Evolutionary conservation across 2,888 invertebrate species (phyloP).

Genomic region (Coleophora flavipennella): DNA sequence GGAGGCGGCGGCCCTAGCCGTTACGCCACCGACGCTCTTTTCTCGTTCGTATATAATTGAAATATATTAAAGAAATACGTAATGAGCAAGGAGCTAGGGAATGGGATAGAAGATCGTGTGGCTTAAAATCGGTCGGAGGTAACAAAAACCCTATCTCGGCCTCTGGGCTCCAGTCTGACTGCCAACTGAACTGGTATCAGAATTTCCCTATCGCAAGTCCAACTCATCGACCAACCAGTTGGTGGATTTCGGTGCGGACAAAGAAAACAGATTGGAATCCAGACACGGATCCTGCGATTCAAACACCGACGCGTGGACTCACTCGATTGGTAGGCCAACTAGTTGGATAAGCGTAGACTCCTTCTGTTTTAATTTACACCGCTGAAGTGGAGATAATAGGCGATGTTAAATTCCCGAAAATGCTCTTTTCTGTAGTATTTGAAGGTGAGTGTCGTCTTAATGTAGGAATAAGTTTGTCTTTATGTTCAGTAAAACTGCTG

Average conservation of each 20-base stretch:
- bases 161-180: slow-evolving; percentile 17
- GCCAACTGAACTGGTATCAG: slow-evolving; percentile 30
- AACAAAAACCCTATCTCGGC: background rate
- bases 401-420: slow-evolving; percentile 56
- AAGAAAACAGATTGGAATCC: slow-evolving; percentile 62
- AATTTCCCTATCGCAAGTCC: slow-evolving; percentile 29
- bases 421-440: slow-evolving; percentile 29
- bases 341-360: background rate
- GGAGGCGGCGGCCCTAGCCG: too few relatives aligned
- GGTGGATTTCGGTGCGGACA: slow-evolving; percentile 40
- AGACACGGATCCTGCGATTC: slow-evolving; percentile 21
- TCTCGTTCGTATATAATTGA: too few relatives aligned
- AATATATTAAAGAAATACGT: too few relatives aligned
- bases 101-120: background rate
- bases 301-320: too few relatives aligned
- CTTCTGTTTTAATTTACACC: slow-evolving; percentile 56
- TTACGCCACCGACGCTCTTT: too few relatives aligned
- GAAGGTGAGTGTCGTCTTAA: slow-evolving; percentile 25
- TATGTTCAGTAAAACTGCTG: too few relatives aligned
- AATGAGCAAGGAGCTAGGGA: too few relatives aligned
- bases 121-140: background rate
- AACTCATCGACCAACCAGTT: slow-evolving; percentile 35
- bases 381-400: slow-evolving; percentile 62
- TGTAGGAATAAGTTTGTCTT: slow-evolving; percentile 12
- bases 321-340: slow-evolving; percentile 24